Conservation (phyloP, 2,113 vertebrate genomes). For the Silurus asotus region DNA sequence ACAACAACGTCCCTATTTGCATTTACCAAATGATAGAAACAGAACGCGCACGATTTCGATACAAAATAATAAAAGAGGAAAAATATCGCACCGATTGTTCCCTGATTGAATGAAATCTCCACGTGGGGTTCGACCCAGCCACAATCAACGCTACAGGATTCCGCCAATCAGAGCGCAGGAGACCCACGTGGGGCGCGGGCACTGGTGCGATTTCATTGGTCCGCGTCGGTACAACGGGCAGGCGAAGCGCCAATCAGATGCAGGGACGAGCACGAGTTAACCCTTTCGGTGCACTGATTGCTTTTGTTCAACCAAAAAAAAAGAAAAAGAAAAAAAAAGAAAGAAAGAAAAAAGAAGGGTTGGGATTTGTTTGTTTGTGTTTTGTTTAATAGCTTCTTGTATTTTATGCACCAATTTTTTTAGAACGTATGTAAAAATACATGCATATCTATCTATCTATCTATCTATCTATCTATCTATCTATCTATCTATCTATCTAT, state of each 20-base stretch:
- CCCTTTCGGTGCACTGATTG: conserved; percentile 62
- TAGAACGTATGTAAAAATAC: neutral
- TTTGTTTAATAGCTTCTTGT: neutral
- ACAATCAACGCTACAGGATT: conserved; percentile 67
- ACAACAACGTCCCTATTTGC: neutral
- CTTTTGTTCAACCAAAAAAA: conserved; percentile 29
- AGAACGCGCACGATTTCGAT: conserved; percentile 41
- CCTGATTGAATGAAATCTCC: conserved; percentile 80
- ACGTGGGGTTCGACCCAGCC: conserved; percentile 76
- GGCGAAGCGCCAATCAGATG: conserved; percentile 70
- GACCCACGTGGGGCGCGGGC: conserved; percentile 71
- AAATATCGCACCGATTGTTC: conserved; percentile 56
- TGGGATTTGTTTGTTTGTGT: neutral
- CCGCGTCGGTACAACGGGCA: conserved; percentile 41
- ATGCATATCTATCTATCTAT: too few relatives aligned
- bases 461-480: too few relatives aligned
- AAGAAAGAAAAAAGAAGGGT: neutral
- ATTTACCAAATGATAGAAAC: conserved; percentile 41
- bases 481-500: too few relatives aligned
- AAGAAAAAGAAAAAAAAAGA: neutral
- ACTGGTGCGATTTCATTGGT: conserved; percentile 69
- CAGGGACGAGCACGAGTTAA: conserved; percentile 65
- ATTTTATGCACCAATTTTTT: neutral
- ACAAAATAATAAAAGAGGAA: conserved; percentile 24
- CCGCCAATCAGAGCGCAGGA: conserved; percentile 62